Evolutionary conservation across 2,888 invertebrate species (phyloP).

Genomic region (Troilus luridus): DNA sequence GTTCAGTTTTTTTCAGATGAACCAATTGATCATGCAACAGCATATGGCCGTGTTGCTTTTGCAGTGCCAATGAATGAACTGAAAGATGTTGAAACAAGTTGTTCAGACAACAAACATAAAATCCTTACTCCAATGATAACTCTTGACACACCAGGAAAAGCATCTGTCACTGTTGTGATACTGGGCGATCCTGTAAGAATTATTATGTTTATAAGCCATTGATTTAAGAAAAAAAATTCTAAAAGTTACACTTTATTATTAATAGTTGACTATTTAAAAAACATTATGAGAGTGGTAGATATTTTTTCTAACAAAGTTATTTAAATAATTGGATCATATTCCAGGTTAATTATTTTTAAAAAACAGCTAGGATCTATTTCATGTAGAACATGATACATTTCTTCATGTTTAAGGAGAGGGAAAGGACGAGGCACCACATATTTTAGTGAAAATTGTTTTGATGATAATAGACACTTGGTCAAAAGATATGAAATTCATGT

Average conservation of each 20-base stretch:
- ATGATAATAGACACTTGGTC: too few species aligned
- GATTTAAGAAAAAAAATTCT: not conserved
- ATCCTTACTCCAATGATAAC: conserved; percentile 91
- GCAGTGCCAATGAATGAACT: conserved; percentile 86
- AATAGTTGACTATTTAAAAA: too few species aligned
- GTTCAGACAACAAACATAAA: conserved; percentile 79
- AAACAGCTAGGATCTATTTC: too few species aligned
- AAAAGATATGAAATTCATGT: too few species aligned
- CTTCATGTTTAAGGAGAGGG: too few species aligned
- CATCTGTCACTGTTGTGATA: conserved; percentile 95
- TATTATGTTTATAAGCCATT: not conserved
- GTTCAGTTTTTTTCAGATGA: conserved; percentile 70
- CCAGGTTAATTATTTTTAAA: not conserved
- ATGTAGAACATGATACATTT: too few species aligned
- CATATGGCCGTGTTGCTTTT: conserved; percentile 96
- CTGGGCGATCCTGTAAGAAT: conserved; percentile 87
- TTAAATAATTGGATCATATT: not conserved
- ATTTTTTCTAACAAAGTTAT: not conserved
- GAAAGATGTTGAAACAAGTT: conserved; percentile 80
- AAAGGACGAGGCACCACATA: too few species aligned
- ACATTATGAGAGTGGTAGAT: not conserved
- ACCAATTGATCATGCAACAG: conserved; percentile 85
- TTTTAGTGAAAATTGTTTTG: too few species aligned
- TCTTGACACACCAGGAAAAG: conserved; percentile 97
- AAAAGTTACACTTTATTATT: not conserved